Base-by-base conservation (phyloP, 1,140 invertebrate genomes). In the Onthophagus taurus region DNA sequence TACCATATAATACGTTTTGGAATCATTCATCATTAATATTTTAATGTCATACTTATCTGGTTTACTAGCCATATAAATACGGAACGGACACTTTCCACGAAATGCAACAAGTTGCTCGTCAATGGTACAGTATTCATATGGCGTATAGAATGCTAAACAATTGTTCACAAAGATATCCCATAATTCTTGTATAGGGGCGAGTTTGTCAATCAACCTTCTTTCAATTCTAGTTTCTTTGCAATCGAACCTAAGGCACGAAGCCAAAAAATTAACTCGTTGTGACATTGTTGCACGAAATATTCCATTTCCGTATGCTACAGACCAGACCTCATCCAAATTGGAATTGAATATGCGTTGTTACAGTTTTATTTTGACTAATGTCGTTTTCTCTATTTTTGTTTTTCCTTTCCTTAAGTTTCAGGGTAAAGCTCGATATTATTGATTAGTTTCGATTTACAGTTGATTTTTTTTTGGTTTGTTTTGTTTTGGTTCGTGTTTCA, bases 31-130 rank as follows among this genome's bases (percentile, higher is more conserved):
- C 18, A 41, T 46, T 48, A 37, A 60, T 42, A 58, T 50, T 54
- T 69, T 69, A 26, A 68, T 57, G 4, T 58, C 66, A 50, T 67
- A 70, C 47, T 66, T 70, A 42, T 55, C 58, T 2, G 66, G 65
- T 54, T 71, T 70, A 30, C 51, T 57, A 8, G 58, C 59, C 19
- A 72, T 65, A 37, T 67, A 68, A 17, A 60, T 50, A 23, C 55
- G 42, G 49, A 67, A 68, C 14, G 19, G 6, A 45, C 59, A 64
- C 14, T 55, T 35, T 31, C 64, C 65, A 16, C 60, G 26, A 42
- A 64, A 68, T 11, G 44, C 30, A 35, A 51, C 37, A 6, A 68
- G 38, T 42, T 55, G 53, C 44, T 69, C 63, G 52, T 68, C 63
- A 38, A 65, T 45, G 21, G 59, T 64, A 11, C 57, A 14, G 50